These are phyloP conservation scores for Timema podura DNA, from an alignment of 2,888 invertebrate genomes.

Conservation along the genomic window DNA sequence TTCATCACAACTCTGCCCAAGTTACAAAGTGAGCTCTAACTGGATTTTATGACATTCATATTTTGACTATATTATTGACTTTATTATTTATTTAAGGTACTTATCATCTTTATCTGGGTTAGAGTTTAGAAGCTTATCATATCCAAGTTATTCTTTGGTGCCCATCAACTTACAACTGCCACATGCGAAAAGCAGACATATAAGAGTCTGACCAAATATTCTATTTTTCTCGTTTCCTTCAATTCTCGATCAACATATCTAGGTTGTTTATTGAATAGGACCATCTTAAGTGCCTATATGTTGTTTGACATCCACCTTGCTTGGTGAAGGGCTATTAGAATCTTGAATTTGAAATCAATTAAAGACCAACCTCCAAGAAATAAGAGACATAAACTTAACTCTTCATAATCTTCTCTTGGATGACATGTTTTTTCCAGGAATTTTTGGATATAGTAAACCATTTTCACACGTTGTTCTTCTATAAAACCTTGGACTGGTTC, in stretches of 20 bases:
- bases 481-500: too few species aligned
- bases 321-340: conserved; percentile 9
- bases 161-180: conserved; percentile 15
- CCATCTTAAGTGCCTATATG: conserved; percentile 10
- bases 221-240: conserved; percentile 2
- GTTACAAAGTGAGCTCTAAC: too few species aligned
- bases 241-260: conserved; percentile 1
- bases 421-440: too few species aligned
- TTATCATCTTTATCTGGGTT: conserved; percentile 12
- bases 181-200: conserved; percentile 16
- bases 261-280: conserved; percentile 14
- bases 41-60: too few species aligned
- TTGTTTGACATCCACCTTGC: conserved; percentile 14
- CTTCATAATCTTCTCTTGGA: conserved; percentile 13
- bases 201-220: conserved; percentile 4
- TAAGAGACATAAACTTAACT: conserved; percentile 14
- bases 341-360: conserved; percentile 21
- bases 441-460: conserved; percentile 14
- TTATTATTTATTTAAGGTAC: not conserved
- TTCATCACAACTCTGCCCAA: too few species aligned
- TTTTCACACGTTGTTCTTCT: not conserved
- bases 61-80: too few species aligned
- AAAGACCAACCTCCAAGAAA: conserved; percentile 14
- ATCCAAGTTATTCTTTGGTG: conserved; percentile 13
- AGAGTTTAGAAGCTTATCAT: conserved; percentile 11